Evolutionary conservation across 2,888 invertebrate genomes (phyloP).

Genomic region (Cotesia congregata): DNA sequence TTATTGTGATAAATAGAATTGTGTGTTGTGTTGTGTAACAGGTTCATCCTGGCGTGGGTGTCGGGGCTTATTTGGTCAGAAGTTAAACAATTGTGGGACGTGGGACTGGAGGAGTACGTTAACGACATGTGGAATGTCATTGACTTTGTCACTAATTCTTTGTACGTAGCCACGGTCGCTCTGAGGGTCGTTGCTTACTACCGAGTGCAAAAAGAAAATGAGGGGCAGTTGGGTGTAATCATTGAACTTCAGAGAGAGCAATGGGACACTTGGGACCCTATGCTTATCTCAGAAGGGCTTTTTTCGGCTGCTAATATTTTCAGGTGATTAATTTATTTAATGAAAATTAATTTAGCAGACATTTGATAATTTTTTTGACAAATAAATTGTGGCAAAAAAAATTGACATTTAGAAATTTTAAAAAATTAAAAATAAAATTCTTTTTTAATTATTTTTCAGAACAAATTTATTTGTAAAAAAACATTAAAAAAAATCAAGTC

Average conservation of each 20-base stretch:
- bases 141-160: conserved; percentile 97
- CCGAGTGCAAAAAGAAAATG: conserved; percentile 89
- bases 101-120: conserved; percentile 95
- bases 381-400: too few species aligned
- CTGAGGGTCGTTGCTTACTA: conserved; percentile 94
- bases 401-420: too few species aligned
- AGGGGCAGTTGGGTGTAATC: conserved; percentile 76
- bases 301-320: conserved; percentile 99
- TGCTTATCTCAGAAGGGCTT: conserved; percentile 94
- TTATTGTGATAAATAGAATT: not conserved
- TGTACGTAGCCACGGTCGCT: conserved; percentile 97
- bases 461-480: too few species aligned
- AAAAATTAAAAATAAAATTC: too few species aligned
- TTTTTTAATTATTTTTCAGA: too few species aligned
- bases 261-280: conserved; percentile 99
- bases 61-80: conserved; percentile 98
- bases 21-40: conserved; percentile 39
- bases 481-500: too few species aligned
- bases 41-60: conserved; percentile 94
- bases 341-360: too few species aligned
- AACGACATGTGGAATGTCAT: conserved; percentile 99
- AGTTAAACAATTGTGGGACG: conserved; percentile 98
- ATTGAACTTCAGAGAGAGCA: conserved; percentile 84
- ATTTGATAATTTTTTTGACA: too few species aligned
- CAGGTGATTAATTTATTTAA: conserved; percentile 74